phyloP scores from a whole-genome alignment of 2,797 vertebrate genomes.

The Aphelocoma californica region DNA sequence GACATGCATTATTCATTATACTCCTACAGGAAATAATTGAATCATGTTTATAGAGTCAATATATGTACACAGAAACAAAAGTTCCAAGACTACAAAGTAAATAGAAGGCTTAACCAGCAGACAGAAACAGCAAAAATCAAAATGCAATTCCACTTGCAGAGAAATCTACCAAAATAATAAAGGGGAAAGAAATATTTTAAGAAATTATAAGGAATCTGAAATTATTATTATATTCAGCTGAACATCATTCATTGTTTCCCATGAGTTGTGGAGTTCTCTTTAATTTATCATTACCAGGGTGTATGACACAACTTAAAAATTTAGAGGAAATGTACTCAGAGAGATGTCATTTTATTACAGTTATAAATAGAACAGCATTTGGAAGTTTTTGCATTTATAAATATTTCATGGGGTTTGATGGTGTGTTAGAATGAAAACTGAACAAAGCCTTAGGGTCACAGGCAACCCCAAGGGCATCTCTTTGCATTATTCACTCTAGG shows the following conservation, averaged over 20 bases:
- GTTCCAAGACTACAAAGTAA: background rate
- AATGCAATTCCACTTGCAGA: background rate
- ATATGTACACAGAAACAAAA: background rate
- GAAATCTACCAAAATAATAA: background rate
- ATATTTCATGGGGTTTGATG: background rate
- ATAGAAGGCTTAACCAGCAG: background rate
- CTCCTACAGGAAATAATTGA: background rate
- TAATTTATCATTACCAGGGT: background rate
- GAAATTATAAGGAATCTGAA: background rate
- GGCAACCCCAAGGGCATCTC: background rate
- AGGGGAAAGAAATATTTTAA: background rate
- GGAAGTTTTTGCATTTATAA: constrained; percentile 10
- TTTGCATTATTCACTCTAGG: background rate
- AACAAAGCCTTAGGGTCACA: background rate
- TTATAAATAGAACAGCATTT: constrained; percentile 25
- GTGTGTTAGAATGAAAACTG: constrained; percentile 7
- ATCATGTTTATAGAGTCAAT: background rate
- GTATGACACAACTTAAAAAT: constrained; percentile 21
- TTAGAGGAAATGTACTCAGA: constrained; percentile 13
- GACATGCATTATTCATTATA: background rate
- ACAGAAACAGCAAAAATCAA: background rate
- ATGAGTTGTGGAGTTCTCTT: background rate
- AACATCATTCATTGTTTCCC: background rate
- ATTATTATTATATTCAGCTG: background rate
- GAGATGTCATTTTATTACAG: constrained; percentile 3